Evolutionary conservation across 2,797 vertebrate species (phyloP).

Genomic region (Tapirus indicus): DNA sequence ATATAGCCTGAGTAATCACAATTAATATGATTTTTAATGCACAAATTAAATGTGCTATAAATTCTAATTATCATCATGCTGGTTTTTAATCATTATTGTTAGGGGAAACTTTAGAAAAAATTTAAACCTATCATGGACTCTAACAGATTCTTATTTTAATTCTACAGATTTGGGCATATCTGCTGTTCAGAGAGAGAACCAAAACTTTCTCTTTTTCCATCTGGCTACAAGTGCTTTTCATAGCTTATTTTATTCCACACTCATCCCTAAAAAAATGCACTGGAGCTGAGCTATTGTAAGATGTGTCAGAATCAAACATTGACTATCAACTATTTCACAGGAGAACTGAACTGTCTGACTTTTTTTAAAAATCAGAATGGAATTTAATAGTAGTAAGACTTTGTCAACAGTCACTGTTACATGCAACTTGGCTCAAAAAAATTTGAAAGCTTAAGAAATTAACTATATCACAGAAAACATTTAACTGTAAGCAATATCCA

Average conservation of each 20-base stretch:
- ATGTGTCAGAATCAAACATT: slow-evolving; percentile 2
- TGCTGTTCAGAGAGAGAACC: background rate
- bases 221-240: slow-evolving; percentile 19
- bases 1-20: slow-evolving; percentile 35
- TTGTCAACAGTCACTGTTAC: slow-evolving; percentile 8
- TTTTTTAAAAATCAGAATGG: slow-evolving; percentile 40
- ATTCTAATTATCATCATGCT: slow-evolving; percentile 48
- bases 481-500: slow-evolving; percentile 41
- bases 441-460: slow-evolving; percentile 48
- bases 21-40: slow-evolving; percentile 56
- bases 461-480: slow-evolving; percentile 62
- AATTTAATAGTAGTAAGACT: slow-evolving; percentile 40
- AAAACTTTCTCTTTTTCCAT: slow-evolving; percentile 50
- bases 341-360: background rate
- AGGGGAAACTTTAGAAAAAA: slow-evolving; percentile 49
- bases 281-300: slow-evolving; percentile 34
- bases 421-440: slow-evolving; percentile 6
- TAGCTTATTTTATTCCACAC: slow-evolving; percentile 41
- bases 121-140: background rate
- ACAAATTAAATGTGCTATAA: slow-evolving; percentile 70
- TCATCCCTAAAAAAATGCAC: slow-evolving; percentile 40
- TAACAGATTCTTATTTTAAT: slow-evolving; percentile 65
- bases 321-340: slow-evolving; percentile 9
- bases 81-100: slow-evolving; percentile 54
- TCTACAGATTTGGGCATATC: background rate